Evolutionary conservation across 1,140 invertebrate genomes (phyloP), one percentile per base, ranked within the genome.

Genomic region (Rhopalosiphum padi): DNA sequence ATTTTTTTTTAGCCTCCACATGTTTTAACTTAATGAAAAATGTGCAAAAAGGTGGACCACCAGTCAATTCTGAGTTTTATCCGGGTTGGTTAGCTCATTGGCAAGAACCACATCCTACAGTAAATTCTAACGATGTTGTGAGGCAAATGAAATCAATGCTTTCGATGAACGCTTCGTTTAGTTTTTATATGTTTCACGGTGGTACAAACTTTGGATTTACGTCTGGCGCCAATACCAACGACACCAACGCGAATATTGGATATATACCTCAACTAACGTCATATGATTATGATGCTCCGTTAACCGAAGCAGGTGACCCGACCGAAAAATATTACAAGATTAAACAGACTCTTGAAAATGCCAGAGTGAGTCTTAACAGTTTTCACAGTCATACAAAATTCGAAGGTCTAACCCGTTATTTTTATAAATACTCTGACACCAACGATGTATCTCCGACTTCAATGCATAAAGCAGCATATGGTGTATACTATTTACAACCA

Each of bases 11-110:
- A 93, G 82, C 91, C 21, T 21, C 93, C 3, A 23, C 48, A 18
- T 90, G 60, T 68, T 94, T 93, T 25, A 41, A 60, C 0, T 35
- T 37, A 5, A 89, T 93, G 93, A 90, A 46, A 87, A 43, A 51
- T 0, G 43, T 35, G 37, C 48, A 90, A 35, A 90, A 68, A n/a
- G 53, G 89, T 2, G 97, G 98, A 2, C 97, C 97, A 1, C 94
- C 98, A 53, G 97, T 99, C 23, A 99, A 99, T 95, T 98, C 98
- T 0, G 98, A 99, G 95, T 99, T 96, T 95, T 99, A 99, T 96
- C 96, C 98, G 0, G 98, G 98, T 46, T 97, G 97, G 97, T 95
- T 99, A n/a, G 97, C 98, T 48, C 97, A 98, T 94, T 99, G 98
- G 98, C 97, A 97, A 86, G 96, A 97, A 94, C 94, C 95, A 2